These are phyloP conservation scores for Melanotus villosus DNA, from an alignment of 2,888 invertebrate species.

Conservation along the genomic window DNA sequence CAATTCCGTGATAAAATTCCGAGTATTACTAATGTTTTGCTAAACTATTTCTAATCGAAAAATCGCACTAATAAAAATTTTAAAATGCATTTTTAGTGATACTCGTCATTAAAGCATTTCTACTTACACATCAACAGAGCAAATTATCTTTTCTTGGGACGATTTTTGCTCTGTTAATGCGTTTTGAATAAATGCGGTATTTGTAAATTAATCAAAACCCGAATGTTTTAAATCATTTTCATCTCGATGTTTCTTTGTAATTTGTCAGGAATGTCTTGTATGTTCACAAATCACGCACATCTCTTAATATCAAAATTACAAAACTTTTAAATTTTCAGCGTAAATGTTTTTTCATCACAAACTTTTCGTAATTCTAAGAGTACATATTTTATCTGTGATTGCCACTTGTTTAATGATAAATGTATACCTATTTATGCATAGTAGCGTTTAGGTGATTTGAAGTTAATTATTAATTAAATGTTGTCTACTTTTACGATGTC, in stretches of 20 bases:
- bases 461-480: conserved; percentile 51
- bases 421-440: conserved; percentile 56
- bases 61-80: too few relatives aligned
- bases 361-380: conserved; percentile 42
- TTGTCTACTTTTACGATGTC: conserved; percentile 49
- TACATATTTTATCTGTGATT: conserved; percentile 63
- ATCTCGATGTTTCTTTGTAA: not conserved
- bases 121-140: conserved; percentile 2
- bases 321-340: conserved; percentile 31
- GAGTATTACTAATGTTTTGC: conserved; percentile 4
- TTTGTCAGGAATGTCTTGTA: conserved; percentile 4
- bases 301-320: conserved; percentile 48
- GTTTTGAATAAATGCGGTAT: not conserved
- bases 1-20: conserved; percentile 3
- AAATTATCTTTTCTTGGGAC: not conserved
- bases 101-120: not conserved
- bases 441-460: conserved; percentile 48
- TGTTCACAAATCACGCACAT: conserved; percentile 56
- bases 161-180: too few relatives aligned
- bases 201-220: not conserved
- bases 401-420: conserved; percentile 59
- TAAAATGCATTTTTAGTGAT: too few relatives aligned
- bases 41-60: too few relatives aligned
- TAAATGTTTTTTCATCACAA: conserved; percentile 33
- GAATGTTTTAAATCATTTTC: not conserved